Percentiles rank a stretch among this genome's conserved stretches.
Conservation (phyloP, 1,140 invertebrate species). For the Panulirus ornatus region DNA sequence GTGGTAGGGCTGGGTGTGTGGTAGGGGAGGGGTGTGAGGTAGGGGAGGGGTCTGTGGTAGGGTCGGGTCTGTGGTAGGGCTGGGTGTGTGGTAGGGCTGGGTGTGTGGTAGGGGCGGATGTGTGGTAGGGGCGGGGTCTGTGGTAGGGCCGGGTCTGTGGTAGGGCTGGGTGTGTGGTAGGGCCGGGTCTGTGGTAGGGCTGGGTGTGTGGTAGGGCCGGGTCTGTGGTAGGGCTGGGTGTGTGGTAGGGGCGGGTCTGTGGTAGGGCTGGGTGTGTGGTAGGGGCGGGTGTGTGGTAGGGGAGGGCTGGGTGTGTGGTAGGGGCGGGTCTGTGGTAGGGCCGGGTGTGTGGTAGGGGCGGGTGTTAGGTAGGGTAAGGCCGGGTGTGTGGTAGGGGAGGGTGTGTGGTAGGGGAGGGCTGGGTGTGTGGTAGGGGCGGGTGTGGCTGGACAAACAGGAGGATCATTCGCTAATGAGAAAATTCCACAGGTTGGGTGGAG, state of each 20-base stretch:
- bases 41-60: not conserved
- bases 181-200: not conserved
- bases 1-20: not conserved
- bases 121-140: not conserved
- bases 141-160: not conserved
- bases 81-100: not conserved
- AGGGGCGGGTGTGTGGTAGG: not conserved
- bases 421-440: not conserved
- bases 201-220: not conserved
- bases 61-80: not conserved
- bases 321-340: not conserved
- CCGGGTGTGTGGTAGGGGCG: not conserved
- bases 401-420: not conserved
- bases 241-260: no score
- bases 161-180: not conserved
- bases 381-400: not conserved
- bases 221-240: no score
- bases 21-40: not conserved
- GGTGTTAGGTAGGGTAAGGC: not conserved
- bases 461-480: constrained; percentile 62
- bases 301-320: not conserved
- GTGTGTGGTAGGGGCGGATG: not conserved
- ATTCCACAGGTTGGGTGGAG: constrained; percentile 55
- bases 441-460: constrained; percentile 21
- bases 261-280: not conserved